phyloP scores from a whole-genome alignment of 2,797 vertebrate species.

The Eutrigla gurnardus region DNA sequence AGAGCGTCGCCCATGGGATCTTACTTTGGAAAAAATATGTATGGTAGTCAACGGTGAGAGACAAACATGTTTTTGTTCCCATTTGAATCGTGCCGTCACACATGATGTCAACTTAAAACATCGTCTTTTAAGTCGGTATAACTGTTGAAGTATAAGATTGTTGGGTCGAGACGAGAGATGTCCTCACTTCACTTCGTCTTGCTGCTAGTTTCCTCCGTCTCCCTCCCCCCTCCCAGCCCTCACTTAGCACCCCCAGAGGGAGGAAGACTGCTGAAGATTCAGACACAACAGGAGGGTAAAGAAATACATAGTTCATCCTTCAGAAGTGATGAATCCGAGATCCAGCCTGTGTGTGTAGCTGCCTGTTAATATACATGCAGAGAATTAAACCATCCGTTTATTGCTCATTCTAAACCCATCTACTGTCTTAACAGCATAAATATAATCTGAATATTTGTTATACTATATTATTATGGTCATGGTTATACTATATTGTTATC shows the following conservation, averaged over 20 bases:
- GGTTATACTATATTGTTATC: not conserved
- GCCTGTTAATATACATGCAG: not conserved
- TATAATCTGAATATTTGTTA: not conserved
- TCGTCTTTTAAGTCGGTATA: too few species aligned
- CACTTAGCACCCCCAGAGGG: conserved; percentile 71
- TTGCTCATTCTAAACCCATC: not conserved
- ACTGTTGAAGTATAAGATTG: too few species aligned
- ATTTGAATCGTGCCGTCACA: too few species aligned
- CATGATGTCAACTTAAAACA: too few species aligned
- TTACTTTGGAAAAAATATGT: too few species aligned
- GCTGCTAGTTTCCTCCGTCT: conserved; percentile 7
- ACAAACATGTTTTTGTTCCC: too few species aligned
- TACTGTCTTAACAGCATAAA: not conserved
- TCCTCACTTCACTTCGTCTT: conserved; percentile 32
- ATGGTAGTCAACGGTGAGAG: too few species aligned
- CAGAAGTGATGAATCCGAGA: conserved; percentile 3
- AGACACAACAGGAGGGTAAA: conserved; percentile 45
- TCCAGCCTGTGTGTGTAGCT: not conserved
- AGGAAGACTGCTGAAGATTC: conserved; percentile 49
- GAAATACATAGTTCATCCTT: conserved; percentile 15
- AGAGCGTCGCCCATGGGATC: too few species aligned
- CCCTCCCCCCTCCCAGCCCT: conserved; percentile 63
- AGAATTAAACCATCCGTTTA: not conserved
- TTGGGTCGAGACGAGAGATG: too few species aligned
- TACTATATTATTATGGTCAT: too few species aligned